Base-by-base conservation (phyloP, 2,797 vertebrate genomes). In the Pantherophis alleghaniensis region DNA sequence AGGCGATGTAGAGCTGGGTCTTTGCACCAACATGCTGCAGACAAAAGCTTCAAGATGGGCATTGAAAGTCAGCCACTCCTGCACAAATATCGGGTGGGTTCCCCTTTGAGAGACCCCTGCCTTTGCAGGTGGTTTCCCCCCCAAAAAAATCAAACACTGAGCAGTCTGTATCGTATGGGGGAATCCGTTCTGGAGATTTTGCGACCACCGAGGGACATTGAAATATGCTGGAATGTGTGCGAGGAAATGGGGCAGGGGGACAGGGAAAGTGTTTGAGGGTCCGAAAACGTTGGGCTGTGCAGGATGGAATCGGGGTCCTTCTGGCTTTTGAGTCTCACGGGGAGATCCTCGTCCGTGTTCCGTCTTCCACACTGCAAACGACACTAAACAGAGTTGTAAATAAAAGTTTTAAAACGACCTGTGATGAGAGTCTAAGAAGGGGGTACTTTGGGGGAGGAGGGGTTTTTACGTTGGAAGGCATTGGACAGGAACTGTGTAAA, bases 301-400 rank as follows among this genome's bases (percentile, higher is more conserved):
- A n/a, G 86, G 0, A 26, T 83, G 22, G 91, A 37, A 42, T 26
- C 61, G 61, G 24, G 13, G 37, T 86, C 9, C 47, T 13, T n/a
- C 28, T 3, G 53, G 86, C 51, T 87, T 47, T 16, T 56, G 26
- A 16, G 26, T 55, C 51, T 55, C 9, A 0, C 2, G 60, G 26
- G 16, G 69, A 32, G 42, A 1, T 13, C 18, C 5, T 28, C 18
- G 9, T 7, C 7, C 60, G 92, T 92, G 96, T 95, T 96, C 96
- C 93, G 94, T 89, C 88, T 96, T 95, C 91, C 51, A 0, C 86
- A 93, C 94, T 93, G 95, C 92, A 2, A 95, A 89, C 63, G 94
- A 97, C 97, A 97, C 97, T 97, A 97, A 97, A 93, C 87, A 1
- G 61, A 95, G 91, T 92, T 97, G 97, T 97, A 97, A 95, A 97